Percentiles rank a stretch among this genome's conserved stretches.
Evolutionary conservation across 2,888 invertebrate genomes (phyloP).

Genomic region (Beris chalybata): DNA sequence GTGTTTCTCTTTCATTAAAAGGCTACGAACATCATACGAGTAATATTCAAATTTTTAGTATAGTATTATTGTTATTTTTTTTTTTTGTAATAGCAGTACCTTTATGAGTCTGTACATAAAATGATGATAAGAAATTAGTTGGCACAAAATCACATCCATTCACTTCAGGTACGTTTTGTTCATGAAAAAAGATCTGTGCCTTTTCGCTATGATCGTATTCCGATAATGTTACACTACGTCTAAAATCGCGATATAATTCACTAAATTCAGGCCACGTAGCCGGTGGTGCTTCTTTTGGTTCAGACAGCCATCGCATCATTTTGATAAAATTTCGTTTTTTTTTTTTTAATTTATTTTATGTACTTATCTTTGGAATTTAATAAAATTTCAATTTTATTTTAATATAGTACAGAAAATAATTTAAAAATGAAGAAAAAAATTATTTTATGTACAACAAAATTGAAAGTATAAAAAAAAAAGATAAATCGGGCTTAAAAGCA

Average conservation of each 20-base stretch:
- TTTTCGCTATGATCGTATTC: constrained; percentile 57
- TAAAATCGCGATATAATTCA: constrained; percentile 53
- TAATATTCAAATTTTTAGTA: too few relatives aligned
- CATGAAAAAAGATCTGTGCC: constrained; percentile 51
- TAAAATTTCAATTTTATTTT: too few relatives aligned
- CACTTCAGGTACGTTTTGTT: constrained; percentile 52
- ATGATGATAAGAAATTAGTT: constrained; percentile 55
- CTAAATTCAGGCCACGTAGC: constrained; percentile 60
- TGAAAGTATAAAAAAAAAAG: too few relatives aligned
- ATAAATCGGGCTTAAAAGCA: too few relatives aligned
- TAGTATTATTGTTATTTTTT: too few relatives aligned
- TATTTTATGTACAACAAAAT: constrained; percentile 2
- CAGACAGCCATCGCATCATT: constrained; percentile 54
- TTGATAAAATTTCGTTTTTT: constrained; percentile 37
- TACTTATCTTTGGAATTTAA: too few relatives aligned
- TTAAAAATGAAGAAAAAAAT: not conserved
- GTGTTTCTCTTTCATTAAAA: too few relatives aligned
- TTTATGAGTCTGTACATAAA: constrained; percentile 57
- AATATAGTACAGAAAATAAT: too few relatives aligned
- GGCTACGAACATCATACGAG: too few relatives aligned
- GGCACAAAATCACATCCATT: constrained; percentile 54
- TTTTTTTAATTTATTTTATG: constrained; percentile 33
- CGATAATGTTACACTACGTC: constrained; percentile 56
- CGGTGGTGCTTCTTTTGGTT: constrained; percentile 54
- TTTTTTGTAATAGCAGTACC: constrained; percentile 46